Percentiles rank a stretch among this genome's conserved stretches.
phyloP scores from a whole-genome alignment of 2,888 invertebrate genomes.

The Eustalomyia histrio region DNA sequence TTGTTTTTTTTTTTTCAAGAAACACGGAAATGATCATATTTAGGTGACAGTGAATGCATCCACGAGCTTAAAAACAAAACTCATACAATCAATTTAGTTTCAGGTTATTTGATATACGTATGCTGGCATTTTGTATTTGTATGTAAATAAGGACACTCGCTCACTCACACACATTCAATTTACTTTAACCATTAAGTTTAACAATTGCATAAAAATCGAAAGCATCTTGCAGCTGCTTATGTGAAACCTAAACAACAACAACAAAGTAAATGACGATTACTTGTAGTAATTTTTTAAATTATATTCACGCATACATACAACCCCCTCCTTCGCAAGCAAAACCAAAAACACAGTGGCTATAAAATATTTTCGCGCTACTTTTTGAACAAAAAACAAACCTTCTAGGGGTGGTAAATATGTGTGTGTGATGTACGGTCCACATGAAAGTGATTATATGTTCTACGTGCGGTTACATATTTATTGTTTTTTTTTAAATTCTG shows the following conservation, averaged over 20 bases:
- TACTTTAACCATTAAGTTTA: slow-evolving; percentile 14
- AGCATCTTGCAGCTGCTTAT: slow-evolving; percentile 54
- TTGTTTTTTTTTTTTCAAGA: slow-evolving; percentile 15
- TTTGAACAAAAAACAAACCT: slow-evolving; percentile 1
- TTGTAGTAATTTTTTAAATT: slow-evolving; percentile 30
- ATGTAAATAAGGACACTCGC: not conserved
- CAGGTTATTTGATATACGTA: slow-evolving; percentile 45
- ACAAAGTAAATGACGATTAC: slow-evolving; percentile 5
- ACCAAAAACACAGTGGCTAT: slow-evolving; percentile 15
- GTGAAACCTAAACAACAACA: slow-evolving; percentile 25
- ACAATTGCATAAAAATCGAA: slow-evolving; percentile 44
- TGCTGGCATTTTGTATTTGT: slow-evolving; percentile 29
- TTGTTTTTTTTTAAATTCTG: slow-evolving; percentile 61
- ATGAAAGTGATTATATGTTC: slow-evolving; percentile 65
- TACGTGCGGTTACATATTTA: slow-evolving; percentile 67
- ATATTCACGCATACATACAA: slow-evolving; percentile 33
- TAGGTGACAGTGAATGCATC: slow-evolving; percentile 48
- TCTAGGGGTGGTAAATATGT: slow-evolving; percentile 53
- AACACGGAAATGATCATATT: slow-evolving; percentile 31
- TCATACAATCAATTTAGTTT: slow-evolving; percentile 14
- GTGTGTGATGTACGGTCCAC: slow-evolving; percentile 43
- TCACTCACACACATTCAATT: not conserved
- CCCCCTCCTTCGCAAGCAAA: slow-evolving; percentile 52
- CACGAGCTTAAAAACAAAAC: slow-evolving; percentile 38
- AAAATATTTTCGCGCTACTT: slow-evolving; percentile 48